Evolutionary conservation across 1,140 invertebrate species (phyloP), one percentile per base, ranked within the genome.

Genomic region (Megalopta genalis): DNA sequence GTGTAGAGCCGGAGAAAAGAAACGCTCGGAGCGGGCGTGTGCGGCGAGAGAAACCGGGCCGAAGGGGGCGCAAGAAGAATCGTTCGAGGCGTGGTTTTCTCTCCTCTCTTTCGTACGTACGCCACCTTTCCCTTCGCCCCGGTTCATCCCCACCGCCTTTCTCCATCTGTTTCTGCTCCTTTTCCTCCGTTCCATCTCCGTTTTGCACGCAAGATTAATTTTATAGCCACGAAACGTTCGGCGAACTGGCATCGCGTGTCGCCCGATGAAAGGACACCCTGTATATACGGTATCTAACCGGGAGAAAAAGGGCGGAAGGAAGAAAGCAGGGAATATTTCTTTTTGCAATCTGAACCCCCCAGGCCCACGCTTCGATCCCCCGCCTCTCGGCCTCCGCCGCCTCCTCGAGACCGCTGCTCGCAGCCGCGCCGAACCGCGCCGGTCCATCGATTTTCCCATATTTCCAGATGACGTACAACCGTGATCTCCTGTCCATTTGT

Each of bases 171-270:
- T 82, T 76, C 76, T 75, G 68, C 52, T 70, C 69, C 42, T 65
- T 57, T 74, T 65, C 59, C 69, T 39, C 60, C 16, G 37, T 52
- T 76, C 80, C 82, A 77, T 82, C 82, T 82, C 83, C 79, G 79
- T 87, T 87, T 82, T 66, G 66, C 72, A 80, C 82, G 82, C 85
- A 80, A 87, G 82, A 86, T 83, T 86, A 87, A 86, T 86, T 87
- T 86, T 81, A 88, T 86, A 82, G 83, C 72, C 72, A 52, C 49
- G 74, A 70, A 78, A 77, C 74, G 64, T 77, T 81, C 72, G 64
- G 63, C 63, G 49, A 72, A 57, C 64, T 62, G 72, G 78, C 25
- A 81, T 81, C 79, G 79, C 79, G 71, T 70, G 79, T 77, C 65
- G 67, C 66, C 59, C 67, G 82, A 84, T 80, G 77, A 85, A 80